phyloP scores from a whole-genome alignment of 1,140 invertebrate genomes.

The Meloidogyne floridensis region DNA sequence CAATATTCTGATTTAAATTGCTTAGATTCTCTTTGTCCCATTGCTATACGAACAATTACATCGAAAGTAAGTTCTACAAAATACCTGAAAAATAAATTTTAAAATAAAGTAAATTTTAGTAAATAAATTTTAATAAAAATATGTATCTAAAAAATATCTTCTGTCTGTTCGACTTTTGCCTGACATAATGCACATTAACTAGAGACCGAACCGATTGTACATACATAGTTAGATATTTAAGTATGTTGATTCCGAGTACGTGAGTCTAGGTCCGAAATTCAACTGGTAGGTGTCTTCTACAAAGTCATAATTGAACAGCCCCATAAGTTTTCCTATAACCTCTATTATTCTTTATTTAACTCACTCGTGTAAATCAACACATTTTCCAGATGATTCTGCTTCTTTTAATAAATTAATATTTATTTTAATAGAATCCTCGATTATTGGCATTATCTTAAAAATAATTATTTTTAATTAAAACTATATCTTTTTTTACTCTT shows the following conservation, averaged over 20 bases:
- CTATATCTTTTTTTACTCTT: not conserved
- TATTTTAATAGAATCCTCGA: conserved; percentile 19
- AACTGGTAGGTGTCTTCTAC: too few relatives aligned
- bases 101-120: not conserved
- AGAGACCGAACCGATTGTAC: too few relatives aligned
- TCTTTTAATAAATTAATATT: conserved; percentile 1
- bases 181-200: too few relatives aligned
- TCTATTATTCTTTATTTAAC: too few relatives aligned
- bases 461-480: not conserved
- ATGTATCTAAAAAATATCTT: too few relatives aligned
- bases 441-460: conserved; percentile 16
- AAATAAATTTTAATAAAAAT: not conserved
- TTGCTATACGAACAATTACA: conserved; percentile 48
- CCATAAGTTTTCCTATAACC: too few relatives aligned
- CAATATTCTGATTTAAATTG: conserved; percentile 51
- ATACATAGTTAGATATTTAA: too few relatives aligned
- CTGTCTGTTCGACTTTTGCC: too few relatives aligned
- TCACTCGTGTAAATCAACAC: conserved; percentile 4
- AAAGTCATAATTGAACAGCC: too few relatives aligned
- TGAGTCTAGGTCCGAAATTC: too few relatives aligned
- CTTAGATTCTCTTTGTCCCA: conserved; percentile 48
- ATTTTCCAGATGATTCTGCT: not conserved
- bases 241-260: too few relatives aligned
- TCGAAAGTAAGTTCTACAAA: conserved; percentile 57
- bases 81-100: conserved; percentile 34